phyloP scores from a whole-genome alignment of 2,888 invertebrate species.

The Periphyllus acericola region DNA sequence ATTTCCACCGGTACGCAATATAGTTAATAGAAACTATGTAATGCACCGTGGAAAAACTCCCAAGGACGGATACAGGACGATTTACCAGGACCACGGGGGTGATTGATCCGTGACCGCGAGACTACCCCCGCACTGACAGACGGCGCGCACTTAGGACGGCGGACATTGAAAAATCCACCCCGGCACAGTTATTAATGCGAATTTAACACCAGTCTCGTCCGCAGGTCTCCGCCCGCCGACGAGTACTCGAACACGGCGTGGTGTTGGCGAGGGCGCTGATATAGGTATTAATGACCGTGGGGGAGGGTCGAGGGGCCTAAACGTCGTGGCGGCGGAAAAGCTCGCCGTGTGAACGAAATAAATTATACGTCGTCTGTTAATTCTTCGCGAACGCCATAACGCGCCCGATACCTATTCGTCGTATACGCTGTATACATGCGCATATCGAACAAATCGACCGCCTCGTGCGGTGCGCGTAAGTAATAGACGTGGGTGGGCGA shows the following conservation, averaged over 20 bases:
- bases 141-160: neutral
- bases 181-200: neutral
- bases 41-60: too few relatives aligned
- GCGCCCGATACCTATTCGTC: too few relatives aligned
- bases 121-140: too few relatives aligned
- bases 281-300: neutral
- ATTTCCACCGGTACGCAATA: too few relatives aligned
- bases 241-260: neutral
- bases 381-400: neutral
- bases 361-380: constrained; percentile 11
- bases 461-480: neutral
- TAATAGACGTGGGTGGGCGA: constrained; percentile 37
- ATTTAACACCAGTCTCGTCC: neutral
- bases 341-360: neutral
- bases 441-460: constrained; percentile 19
- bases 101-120: too few relatives aligned
- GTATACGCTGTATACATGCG: neutral
- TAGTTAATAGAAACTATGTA: too few relatives aligned
- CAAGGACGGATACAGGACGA: too few relatives aligned
- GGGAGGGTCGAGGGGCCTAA: neutral
- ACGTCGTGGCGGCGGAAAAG: neutral
- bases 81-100: too few relatives aligned
- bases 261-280: too few relatives aligned
- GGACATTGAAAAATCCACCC: constrained; percentile 30
- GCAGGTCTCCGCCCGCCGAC: neutral